Evolutionary conservation across 2,888 invertebrate species (phyloP), one percentile per base, ranked within the genome.

Genomic region (Macrostomum cliftonense): DNA sequence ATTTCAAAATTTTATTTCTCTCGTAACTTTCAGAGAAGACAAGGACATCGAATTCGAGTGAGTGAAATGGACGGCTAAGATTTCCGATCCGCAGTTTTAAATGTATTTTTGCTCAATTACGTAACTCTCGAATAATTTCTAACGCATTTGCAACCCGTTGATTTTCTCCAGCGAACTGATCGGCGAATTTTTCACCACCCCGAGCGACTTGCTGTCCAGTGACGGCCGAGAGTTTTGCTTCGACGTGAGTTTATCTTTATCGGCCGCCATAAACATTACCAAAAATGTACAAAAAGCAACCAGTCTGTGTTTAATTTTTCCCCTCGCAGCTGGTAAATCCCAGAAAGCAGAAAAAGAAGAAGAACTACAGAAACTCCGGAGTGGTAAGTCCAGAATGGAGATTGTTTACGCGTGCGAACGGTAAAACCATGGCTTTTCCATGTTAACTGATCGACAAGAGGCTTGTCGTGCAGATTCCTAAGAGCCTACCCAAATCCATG

Each of bases 331-430:
- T 68, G 2, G 69, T 75, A 28, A 72, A 74, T 55, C 63, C 65
- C 17, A 68, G 71, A 57, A 74, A 74, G 53, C 64, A 67, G 55
- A 65, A 62, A 1, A 74, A 74, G 57, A 75, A 74, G 58, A 70
- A 67, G 53, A 60, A 60, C 39, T 74, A 75, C 59, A 71, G 67
- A 53, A 65, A 73, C 56, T 74, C 75, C 28, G 75, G 75, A 20
- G 57, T 59, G 53, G 65, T 67, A 56, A 56, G 57, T 52, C n/a
- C n/a, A n/a, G n/a, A n/a, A n/a, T n/a, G n/a, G n/a, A n/a, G n/a
- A n/a, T n/a, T n/a, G n/a, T n/a, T 14, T 40, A 17, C 9, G 16
- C 17, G 17, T 38, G 38, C 13, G 13, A 38, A 9, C 17, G 17
- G 16, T 40, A 40, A 40, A 17, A 5, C 17, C 17, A 40, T 9